Evolutionary conservation across 37 sponge, comb jelly and placozoan species (phyloP).

Genomic region (Ephydatia muelleri): DNA sequence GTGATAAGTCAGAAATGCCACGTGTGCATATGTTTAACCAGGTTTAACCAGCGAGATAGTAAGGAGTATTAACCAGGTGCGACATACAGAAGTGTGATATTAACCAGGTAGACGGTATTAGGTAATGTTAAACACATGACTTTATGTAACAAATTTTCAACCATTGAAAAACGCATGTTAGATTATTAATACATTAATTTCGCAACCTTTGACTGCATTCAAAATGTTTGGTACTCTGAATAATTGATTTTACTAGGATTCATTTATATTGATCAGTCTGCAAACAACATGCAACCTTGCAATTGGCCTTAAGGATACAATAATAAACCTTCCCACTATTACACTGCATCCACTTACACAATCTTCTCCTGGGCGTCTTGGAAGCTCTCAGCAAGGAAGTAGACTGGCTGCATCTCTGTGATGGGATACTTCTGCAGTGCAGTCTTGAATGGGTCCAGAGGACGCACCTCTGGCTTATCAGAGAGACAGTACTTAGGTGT

Average conservation of each 20-base stretch:
- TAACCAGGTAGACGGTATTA: too few relatives aligned
- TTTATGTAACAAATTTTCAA: too few relatives aligned
- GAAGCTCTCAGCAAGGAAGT: conserved; percentile 94
- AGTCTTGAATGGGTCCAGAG: conserved; percentile 85
- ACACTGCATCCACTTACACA: conserved; percentile 61
- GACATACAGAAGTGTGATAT: too few relatives aligned
- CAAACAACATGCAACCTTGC: neutral
- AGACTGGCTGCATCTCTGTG: conserved; percentile 92
- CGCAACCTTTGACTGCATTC: neutral
- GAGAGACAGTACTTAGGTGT: conserved; percentile 74
- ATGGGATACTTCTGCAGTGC: conserved; percentile 80
- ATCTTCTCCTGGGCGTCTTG: conserved; percentile 87
- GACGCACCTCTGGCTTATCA: conserved; percentile 78
- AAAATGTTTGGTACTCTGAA: neutral
- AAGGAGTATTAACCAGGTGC: too few relatives aligned
- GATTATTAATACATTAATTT: neutral
- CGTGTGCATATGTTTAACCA: too few relatives aligned
- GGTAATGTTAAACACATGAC: too few relatives aligned
- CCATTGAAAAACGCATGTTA: neutral
- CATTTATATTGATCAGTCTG: too few relatives aligned
- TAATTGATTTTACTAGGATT: neutral
- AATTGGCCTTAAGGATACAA: too few relatives aligned
- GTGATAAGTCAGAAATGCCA: too few relatives aligned
- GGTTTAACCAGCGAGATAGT: too few relatives aligned
- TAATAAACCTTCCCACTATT: too few relatives aligned